These are phyloP conservation scores for Strigops habroptila DNA, from an alignment of 2,113 vertebrate species.

Conservation along the genomic window DNA sequence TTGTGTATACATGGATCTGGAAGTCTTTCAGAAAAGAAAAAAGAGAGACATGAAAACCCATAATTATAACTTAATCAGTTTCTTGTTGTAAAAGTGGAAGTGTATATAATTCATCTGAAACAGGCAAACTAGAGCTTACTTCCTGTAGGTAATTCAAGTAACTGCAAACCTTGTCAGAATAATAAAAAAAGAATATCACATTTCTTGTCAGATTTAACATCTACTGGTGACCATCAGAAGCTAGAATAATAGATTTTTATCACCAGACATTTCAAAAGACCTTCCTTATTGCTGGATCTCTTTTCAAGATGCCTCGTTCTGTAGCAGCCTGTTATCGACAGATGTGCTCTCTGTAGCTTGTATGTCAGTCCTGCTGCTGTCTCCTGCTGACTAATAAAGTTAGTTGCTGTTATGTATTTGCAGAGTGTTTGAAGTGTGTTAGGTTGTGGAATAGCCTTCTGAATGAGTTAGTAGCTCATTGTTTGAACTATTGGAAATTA, in stretches of 20 bases:
- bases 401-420: constrained; percentile 24
- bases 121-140: not conserved
- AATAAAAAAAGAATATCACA: not conserved
- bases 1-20: not conserved
- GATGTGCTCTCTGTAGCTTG: constrained; percentile 33
- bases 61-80: not conserved
- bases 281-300: not conserved
- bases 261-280: not conserved
- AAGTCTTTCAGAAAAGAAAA: not conserved
- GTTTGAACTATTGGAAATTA: constrained; percentile 20
- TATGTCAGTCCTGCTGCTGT: constrained; percentile 40
- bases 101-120: not conserved
- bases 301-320: constrained; percentile 21
- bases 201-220: not conserved
- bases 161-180: not conserved
- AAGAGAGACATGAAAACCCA: not conserved
- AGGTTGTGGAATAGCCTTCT: not conserved
- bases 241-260: not conserved
- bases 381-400: constrained; percentile 50
- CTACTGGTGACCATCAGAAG: not conserved
- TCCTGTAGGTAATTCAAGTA: not conserved
- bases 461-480: not conserved
- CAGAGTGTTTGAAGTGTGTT: constrained; percentile 24
- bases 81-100: not conserved
- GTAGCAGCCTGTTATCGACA: constrained; percentile 36